Base-by-base conservation (phyloP, 1,140 invertebrate species). In the Trinorchestia longiramus region DNA sequence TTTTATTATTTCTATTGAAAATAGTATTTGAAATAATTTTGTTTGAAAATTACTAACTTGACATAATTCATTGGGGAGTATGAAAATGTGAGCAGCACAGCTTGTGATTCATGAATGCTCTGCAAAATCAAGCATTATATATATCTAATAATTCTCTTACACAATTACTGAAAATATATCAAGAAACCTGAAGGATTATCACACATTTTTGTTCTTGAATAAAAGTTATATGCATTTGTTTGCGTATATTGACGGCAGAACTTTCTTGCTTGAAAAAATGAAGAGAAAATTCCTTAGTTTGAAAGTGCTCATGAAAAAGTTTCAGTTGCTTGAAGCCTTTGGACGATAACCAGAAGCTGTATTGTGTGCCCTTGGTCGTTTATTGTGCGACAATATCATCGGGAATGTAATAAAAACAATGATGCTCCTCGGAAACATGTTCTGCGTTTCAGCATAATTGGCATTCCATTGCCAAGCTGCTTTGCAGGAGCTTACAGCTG, bases 391-490 rank as follows among this genome's bases (percentile, higher is more conserved):
- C 43, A 41, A 91, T 91, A 91, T 91, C 88, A 91, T 91, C 88
- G 43, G 88, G 88, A 91, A 91, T 91, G 88, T 91, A 91, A 91
- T 91, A 91, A 91, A 91, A 91, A 91, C 41, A 91, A 77, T 77
- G 88, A 91, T 44, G 88, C 88, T 91, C 88, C 88, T 44, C 92
- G 92, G 44, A 23, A 94, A 94, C 92, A 94, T 45, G 92, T 94
- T 45, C 92, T 45, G 92, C 43, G 92, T 94, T 94, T 94, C 92
- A 94, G 92, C 43, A 94, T 94, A 94, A 94, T 94, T 45, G 92
- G 92, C 92, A 94, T 94, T 94, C 92, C 92, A 94, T 94, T 94
- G 19, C 36, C 92, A 28, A 40, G 92, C 43, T 40, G 92, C 44
- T 40, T 15, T 42, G 43, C 28, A 91, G 43, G 19, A 6, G 43